These are phyloP conservation scores for Drosophila maculinotata DNA, from an alignment of 2,888 invertebrate species.

Conservation along the genomic window DNA sequence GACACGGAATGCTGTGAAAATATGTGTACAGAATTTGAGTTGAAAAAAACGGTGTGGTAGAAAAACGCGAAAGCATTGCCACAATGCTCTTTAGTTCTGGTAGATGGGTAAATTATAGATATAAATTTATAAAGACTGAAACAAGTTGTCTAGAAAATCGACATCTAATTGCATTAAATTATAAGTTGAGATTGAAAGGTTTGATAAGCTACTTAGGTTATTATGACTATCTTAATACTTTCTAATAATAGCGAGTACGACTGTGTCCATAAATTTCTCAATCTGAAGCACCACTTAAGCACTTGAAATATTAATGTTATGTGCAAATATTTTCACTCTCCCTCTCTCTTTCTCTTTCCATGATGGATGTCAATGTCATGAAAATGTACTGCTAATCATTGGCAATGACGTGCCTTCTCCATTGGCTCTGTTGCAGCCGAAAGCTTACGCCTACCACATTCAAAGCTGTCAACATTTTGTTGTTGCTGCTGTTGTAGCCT, in stretches of 20 bases:
- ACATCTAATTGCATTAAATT: no score
- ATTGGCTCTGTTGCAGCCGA: background rate
- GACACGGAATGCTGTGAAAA: background rate
- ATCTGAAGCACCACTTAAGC: slow-evolving; percentile 14
- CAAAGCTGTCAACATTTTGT: slow-evolving; percentile 51
- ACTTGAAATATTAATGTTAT: slow-evolving; percentile 34
- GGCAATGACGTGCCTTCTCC: slow-evolving; percentile 26
- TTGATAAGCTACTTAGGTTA: background rate
- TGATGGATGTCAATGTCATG: slow-evolving; percentile 67
- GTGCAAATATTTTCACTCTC: slow-evolving; percentile 25
- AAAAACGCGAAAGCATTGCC: no score
- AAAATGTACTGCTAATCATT: slow-evolving; percentile 67
- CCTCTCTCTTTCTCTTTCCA: no score
- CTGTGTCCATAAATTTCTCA: no score
- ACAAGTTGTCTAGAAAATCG: background rate
- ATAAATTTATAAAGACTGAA: background rate
- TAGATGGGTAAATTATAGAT: background rate
- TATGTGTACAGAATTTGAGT: background rate
- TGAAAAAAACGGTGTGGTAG: background rate
- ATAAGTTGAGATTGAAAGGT: background rate
- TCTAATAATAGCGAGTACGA: background rate
- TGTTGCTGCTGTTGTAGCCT: slow-evolving; percentile 27
- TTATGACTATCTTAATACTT: background rate
- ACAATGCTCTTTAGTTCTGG: background rate
- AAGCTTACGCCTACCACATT: slow-evolving; percentile 13